Base-by-base conservation (phyloP, 2,888 invertebrate genomes). In the Agrotis puta region DNA sequence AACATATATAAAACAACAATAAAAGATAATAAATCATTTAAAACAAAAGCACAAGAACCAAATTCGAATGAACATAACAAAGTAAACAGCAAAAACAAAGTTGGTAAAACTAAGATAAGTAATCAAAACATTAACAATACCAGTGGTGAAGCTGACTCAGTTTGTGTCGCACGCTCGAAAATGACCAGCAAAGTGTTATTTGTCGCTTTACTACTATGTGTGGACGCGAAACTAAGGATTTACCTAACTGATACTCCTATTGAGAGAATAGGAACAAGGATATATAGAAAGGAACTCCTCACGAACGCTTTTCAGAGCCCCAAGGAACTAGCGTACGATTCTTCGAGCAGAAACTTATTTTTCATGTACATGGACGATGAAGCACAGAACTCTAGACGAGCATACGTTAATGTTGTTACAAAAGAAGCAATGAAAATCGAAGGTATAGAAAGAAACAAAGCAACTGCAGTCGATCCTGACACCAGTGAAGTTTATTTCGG, bases 351-450 rank as follows among this genome's bases (percentile, higher is more conserved):
- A 88, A 94, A 94, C 61, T 85, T 95, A 3, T 95, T 89, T 72
- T 95, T 95, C 76, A 94, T 94, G 93, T 94, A 94, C 85, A 95
- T 95, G 95, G 95, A 95, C 33, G 93, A 94, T 57, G 69, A 74
- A 4, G 66, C 93, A 73, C 91, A 93, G 76, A 94, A 95, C 67
- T 95, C 95, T 2, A 93, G 95, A 65, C 86, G 95, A 39, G 95
- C 94, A 6, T 89, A 77, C 53, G 79, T 95, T 0, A 95, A 95
- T 78, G 81, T 94, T 2, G 83, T 93, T 5, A 94, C 94, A 0
- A 95, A 94, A 84, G 77, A 91, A 70, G 64, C 89, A 0, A 85
- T 57, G 58, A 95, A 92, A 89, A 90, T 95, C 3, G 84, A 88
- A 64, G 94, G 94, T 0, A 94, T 95, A 20, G 78, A 87, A 63